Conservation (phyloP, 1,140 invertebrate genomes). For the Wiebesia pumilae region DNA sequence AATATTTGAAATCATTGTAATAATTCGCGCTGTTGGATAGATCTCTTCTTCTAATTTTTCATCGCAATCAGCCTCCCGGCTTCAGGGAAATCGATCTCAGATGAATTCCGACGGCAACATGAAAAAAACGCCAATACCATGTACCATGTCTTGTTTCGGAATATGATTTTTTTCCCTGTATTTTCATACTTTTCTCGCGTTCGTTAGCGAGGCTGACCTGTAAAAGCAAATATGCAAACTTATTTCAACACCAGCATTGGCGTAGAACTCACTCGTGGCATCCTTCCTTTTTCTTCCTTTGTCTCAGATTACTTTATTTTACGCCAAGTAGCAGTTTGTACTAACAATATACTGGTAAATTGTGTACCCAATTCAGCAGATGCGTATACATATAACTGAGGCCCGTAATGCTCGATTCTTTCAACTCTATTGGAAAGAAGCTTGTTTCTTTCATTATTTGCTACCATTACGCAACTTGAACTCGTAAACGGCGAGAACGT, state of each 20-base stretch:
- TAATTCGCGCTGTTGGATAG: not conserved
- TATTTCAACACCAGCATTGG: constrained; percentile 7
- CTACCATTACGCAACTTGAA: too few relatives aligned
- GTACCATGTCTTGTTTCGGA: not conserved
- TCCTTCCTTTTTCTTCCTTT: not conserved
- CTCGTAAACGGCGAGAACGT: not conserved
- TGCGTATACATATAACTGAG: constrained; percentile 18
- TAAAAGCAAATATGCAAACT: constrained; percentile 17
- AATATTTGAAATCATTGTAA: not conserved
- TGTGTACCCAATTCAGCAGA: constrained; percentile 63
- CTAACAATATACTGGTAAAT: constrained; percentile 74
- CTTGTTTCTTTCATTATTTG: not conserved
- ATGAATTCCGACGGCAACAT: not conserved
- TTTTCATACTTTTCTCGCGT: not conserved
- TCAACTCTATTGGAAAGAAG: not conserved
- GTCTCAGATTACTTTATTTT: constrained; percentile 68
- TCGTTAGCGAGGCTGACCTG: not conserved
- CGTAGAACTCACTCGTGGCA: not conserved
- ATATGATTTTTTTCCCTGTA: not conserved
- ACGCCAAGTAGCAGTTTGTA: constrained; percentile 66
- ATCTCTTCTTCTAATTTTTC: not conserved
- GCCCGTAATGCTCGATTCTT: not conserved
- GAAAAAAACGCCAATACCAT: not conserved
- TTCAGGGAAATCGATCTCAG: not conserved
- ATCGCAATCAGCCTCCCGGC: not conserved